A percentile compares a stretch with the other conserved stretches of the same genome.
These are phyloP conservation scores for Calliopsis andreniformis DNA, from an alignment of 1,140 invertebrate genomes.

Conservation along the genomic window DNA sequence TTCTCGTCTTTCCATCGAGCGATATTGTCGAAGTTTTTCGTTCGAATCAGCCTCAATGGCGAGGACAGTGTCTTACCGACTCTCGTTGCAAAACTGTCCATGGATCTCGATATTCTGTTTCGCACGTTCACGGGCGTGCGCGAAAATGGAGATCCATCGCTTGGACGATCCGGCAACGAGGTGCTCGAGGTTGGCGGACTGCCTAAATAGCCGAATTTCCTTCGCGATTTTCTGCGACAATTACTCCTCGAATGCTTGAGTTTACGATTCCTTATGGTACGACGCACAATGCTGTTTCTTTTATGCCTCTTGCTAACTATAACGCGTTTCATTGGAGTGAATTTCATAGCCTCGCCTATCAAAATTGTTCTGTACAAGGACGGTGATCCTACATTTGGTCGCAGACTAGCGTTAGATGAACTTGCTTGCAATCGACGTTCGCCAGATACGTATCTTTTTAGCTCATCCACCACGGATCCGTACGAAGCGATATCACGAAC, in stretches of 20 bases:
- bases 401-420: constrained; percentile 7
- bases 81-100: constrained; percentile 25
- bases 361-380: constrained; percentile 30
- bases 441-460: neutral
- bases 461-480: constrained; percentile 6
- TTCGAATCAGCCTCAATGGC: constrained; percentile 40
- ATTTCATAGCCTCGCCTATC: constrained; percentile 40
- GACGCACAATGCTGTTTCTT: constrained; percentile 63
- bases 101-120: constrained; percentile 45
- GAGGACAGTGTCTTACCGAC: neutral
- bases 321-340: constrained; percentile 62
- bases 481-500: neutral
- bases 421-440: neutral
- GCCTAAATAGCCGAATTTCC: constrained; percentile 28
- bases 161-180: constrained; percentile 38
- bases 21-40: constrained; percentile 61
- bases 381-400: neutral
- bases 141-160: neutral
- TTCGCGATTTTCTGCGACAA: neutral
- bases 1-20: constrained; percentile 57
- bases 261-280: constrained; percentile 49
- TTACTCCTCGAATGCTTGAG: neutral
- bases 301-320: constrained; percentile 56
- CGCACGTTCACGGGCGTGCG: neutral
- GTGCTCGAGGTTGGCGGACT: constrained; percentile 53